Conservation (phyloP, 2,797 vertebrate genomes). For the Acrossocheilus wenchowensis region DNA sequence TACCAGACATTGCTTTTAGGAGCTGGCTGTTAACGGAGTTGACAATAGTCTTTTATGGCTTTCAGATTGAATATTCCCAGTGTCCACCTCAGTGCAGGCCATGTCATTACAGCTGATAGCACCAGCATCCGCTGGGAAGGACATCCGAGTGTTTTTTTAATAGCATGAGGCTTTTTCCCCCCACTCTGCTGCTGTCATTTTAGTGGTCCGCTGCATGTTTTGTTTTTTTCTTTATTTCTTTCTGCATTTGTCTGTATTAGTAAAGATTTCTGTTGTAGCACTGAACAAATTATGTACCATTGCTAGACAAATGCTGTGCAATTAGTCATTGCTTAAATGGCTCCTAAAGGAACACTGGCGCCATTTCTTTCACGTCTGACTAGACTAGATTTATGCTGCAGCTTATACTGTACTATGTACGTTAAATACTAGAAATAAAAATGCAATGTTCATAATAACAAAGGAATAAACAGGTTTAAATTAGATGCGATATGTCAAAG, state of each 20-base stretch:
- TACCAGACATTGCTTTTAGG: constrained; percentile 84
- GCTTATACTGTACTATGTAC: not conserved
- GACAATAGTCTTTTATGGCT: constrained; percentile 82
- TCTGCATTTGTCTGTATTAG: constrained; percentile 41
- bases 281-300: constrained; percentile 22
- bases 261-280: constrained; percentile 4
- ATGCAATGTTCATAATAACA: not conserved
- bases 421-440: not conserved
- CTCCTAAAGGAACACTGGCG: constrained; percentile 28
- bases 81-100: constrained; percentile 68
- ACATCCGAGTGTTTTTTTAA: constrained; percentile 68
- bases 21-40: constrained; percentile 78
- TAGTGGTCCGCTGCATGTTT: constrained; percentile 47
- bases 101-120: constrained; percentile 78
- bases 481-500: not conserved
- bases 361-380: constrained; percentile 26
- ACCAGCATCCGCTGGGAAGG: constrained; percentile 73
- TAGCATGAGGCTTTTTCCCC: constrained; percentile 63
- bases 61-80: constrained; percentile 81
- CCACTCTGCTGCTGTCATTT: constrained; percentile 65
- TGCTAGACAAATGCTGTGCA: constrained; percentile 8
- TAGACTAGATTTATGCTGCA: not conserved
- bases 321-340: constrained; percentile 16
- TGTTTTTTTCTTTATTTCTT: not conserved
- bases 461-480: not conserved